A percentile compares a stretch with the other conserved stretches of the same genome.
Conservation (phyloP, 2,888 invertebrate species). For the Dryadula phaetusa region DNA sequence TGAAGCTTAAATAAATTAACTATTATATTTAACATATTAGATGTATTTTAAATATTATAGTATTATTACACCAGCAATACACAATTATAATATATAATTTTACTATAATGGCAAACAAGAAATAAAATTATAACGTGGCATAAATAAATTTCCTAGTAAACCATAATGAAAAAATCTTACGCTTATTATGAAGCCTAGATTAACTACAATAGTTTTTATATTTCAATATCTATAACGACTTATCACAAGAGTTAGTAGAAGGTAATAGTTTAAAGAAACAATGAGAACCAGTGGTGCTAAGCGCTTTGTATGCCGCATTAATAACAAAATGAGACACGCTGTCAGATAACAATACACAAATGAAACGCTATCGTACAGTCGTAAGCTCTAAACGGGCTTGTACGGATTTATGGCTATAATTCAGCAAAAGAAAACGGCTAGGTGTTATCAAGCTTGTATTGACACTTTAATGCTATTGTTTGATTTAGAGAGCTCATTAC, state of each 20-base stretch:
- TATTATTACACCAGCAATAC: no score
- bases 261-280: slow-evolving; percentile 22
- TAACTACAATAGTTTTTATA: background rate
- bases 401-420: slow-evolving; percentile 79
- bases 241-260: slow-evolving; percentile 16
- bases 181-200: background rate
- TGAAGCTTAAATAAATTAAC: no score
- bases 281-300: slow-evolving; percentile 23
- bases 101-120: no score
- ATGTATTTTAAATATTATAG: no score
- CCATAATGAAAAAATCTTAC: no score
- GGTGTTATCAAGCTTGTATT: slow-evolving; percentile 80
- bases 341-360: slow-evolving; percentile 46
- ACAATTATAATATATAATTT: no score
- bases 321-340: slow-evolving; percentile 40
- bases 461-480: slow-evolving; percentile 85
- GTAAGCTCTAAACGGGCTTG: slow-evolving; percentile 62
- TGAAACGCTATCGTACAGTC: slow-evolving; percentile 52
- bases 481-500: slow-evolving; percentile 83
- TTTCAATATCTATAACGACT: background rate
- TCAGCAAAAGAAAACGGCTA: slow-evolving; percentile 80
- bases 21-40: no score
- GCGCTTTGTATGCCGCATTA: slow-evolving; percentile 34
- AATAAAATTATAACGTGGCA: no score
- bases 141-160: no score